These are phyloP conservation scores for Hylaeus anthracinus DNA, from an alignment of 1,140 invertebrate genomes.

Conservation along the genomic window DNA sequence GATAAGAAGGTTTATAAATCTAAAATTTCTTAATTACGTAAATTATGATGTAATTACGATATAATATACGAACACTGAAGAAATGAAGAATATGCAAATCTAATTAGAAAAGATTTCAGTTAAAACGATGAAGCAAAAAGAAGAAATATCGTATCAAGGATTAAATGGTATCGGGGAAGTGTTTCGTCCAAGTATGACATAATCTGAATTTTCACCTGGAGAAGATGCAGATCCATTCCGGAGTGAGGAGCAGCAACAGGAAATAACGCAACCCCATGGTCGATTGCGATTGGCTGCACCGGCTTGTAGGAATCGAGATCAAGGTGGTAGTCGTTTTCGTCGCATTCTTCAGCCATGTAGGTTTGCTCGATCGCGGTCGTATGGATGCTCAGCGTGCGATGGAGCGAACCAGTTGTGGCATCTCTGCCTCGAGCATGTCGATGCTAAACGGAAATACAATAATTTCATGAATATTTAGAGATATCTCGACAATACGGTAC, in stretches of 20 bases:
- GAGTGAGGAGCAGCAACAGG: conserved; percentile 84
- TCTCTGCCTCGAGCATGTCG: conserved; percentile 85
- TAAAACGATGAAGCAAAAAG: no score
- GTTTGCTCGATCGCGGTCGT: conserved; percentile 82
- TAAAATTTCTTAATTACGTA: no score
- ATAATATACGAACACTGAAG: no score
- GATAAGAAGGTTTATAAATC: no score
- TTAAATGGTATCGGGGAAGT: no score
- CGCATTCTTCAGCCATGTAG: conserved; percentile 81
- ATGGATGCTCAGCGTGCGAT: conserved; percentile 80
- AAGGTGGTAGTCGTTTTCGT: conserved; percentile 85
- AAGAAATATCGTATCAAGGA: no score
- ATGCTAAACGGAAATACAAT: conserved; percentile 84
- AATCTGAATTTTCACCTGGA: conserved; percentile 83
- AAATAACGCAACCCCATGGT: conserved; percentile 94
- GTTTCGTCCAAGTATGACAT: no score
- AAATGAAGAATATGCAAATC: no score
- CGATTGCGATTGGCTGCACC: conserved; percentile 90
- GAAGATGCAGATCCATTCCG: conserved; percentile 88
- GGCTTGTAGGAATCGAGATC: conserved; percentile 91
- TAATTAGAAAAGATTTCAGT: no score
- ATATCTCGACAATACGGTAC: neutral
- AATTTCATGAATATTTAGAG: conserved; percentile 48
- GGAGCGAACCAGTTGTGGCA: conserved; percentile 73
- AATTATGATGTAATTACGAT: no score